phyloP scores from a whole-genome alignment of 2,888 invertebrate species.

The Nomada hirtipes region DNA sequence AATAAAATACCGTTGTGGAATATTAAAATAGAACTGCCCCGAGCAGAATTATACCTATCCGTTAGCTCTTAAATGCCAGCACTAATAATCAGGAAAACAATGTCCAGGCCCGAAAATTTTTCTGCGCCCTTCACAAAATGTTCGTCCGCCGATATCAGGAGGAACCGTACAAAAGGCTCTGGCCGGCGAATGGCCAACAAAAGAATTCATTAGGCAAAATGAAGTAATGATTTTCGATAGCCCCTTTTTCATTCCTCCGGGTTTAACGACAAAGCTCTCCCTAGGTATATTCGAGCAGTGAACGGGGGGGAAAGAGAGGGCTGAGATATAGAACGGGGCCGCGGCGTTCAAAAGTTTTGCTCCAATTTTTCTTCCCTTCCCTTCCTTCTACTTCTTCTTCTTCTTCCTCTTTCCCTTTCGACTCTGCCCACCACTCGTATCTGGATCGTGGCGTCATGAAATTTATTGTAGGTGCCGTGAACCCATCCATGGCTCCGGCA shows the following conservation, averaged over 20 bases:
- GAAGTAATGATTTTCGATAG: slow-evolving; percentile 31
- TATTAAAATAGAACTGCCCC: too few species aligned
- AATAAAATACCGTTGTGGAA: too few species aligned
- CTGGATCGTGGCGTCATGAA: slow-evolving; percentile 59
- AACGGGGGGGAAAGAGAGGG: too few species aligned
- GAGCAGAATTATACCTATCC: not conserved
- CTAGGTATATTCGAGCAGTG: slow-evolving; percentile 19
- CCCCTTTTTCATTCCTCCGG: slow-evolving; percentile 21
- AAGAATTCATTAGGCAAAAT: slow-evolving; percentile 12
- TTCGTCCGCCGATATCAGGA: not conserved
- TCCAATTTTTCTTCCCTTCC: slow-evolving; percentile 1
- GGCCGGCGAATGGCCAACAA: slow-evolving; percentile 2
- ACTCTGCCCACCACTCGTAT: slow-evolving; percentile 31
- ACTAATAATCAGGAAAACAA: not conserved
- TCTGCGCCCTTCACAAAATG: not conserved
- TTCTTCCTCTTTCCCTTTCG: slow-evolving; percentile 1
- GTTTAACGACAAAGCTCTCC: slow-evolving; percentile 61
- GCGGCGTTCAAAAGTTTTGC: too few species aligned
- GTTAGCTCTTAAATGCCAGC: too few species aligned
- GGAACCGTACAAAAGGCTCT: not conserved
- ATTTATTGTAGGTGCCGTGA: slow-evolving; percentile 63
- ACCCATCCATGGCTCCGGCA: slow-evolving; percentile 52
- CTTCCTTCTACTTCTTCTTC: not conserved
- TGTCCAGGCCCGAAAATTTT: not conserved
- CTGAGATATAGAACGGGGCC: slow-evolving; percentile 23